Conservation (phyloP, 2,797 vertebrate genomes). For the Chromis chromis region DNA sequence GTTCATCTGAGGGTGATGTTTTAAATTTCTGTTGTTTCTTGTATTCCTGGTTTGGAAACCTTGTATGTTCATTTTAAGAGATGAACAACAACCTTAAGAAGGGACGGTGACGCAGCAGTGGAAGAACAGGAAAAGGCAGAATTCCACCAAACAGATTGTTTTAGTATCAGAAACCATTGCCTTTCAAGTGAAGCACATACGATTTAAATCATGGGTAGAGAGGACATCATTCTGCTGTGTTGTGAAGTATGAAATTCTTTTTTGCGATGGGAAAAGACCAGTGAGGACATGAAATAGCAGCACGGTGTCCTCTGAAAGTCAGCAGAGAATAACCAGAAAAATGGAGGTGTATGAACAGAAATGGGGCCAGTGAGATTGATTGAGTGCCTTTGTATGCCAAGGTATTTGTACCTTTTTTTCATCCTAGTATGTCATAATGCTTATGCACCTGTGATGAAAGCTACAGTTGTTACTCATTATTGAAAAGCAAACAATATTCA, state of each 20-base stretch:
- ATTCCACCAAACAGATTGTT: constrained; percentile 47
- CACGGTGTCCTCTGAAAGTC: constrained; percentile 63
- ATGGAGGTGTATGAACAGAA: constrained; percentile 55
- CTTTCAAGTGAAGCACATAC: constrained; percentile 29
- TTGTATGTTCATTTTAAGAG: constrained; percentile 45
- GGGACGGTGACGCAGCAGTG: constrained; percentile 25
- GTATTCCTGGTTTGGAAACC: constrained; percentile 34
- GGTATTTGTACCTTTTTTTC: constrained; percentile 29
- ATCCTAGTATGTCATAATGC: constrained; percentile 21
- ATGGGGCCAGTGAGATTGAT: constrained; percentile 60
- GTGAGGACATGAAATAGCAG: constrained; percentile 32
- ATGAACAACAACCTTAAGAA: constrained; percentile 29
- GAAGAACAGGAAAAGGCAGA: constrained; percentile 39
- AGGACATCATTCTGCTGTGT: constrained; percentile 24
- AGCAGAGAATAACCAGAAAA: constrained; percentile 55
- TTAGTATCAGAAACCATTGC: constrained; percentile 37
- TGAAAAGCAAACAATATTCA: constrained; percentile 49
- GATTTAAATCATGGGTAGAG: constrained; percentile 36
- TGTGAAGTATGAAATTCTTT: background rate
- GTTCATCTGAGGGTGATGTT: constrained; percentile 44
- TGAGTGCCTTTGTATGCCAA: constrained; percentile 48
- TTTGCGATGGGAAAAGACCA: constrained; percentile 31
- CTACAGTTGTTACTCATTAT: constrained; percentile 22
- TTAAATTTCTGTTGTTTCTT: constrained; percentile 40
- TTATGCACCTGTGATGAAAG: constrained; percentile 19